A percentile compares a stretch with the other conserved stretches of the same genome.
These are phyloP conservation scores for Phlogophora meticulosa DNA, from an alignment of 2,888 invertebrate genomes.

Conservation along the genomic window DNA sequence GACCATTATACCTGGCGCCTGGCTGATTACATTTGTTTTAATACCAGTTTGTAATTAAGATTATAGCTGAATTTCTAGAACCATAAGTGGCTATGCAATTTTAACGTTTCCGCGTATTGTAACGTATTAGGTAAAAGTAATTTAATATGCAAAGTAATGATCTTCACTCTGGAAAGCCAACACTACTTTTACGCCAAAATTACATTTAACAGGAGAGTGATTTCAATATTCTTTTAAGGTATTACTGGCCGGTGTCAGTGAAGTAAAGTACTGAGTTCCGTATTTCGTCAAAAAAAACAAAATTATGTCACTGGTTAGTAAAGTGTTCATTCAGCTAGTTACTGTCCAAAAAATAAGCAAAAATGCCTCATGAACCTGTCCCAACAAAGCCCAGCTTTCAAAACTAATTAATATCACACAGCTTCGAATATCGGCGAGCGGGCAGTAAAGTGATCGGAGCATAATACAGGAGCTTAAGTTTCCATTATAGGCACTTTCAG, in stretches of 20 bases:
- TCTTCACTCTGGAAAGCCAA: too few relatives aligned
- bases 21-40: constrained; percentile 58
- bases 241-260: too few relatives aligned
- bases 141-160: constrained; percentile 25
- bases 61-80: constrained; percentile 51
- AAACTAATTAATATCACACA: constrained; percentile 55
- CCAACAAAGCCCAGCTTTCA: constrained; percentile 33
- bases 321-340: not conserved
- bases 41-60: constrained; percentile 59
- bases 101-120: constrained; percentile 25
- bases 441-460: constrained; percentile 34
- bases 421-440: constrained; percentile 35
- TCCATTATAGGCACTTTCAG: constrained; percentile 55
- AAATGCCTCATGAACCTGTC: not conserved
- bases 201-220: too few relatives aligned
- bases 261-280: too few relatives aligned
- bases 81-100: constrained; percentile 19
- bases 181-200: too few relatives aligned
- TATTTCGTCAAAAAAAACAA: too few relatives aligned
- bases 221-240: too few relatives aligned
- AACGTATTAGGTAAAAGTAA: constrained; percentile 26
- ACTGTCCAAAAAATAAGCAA: not conserved
- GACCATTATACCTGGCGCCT: constrained; percentile 35
- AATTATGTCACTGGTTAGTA: too few relatives aligned
- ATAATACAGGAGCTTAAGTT: constrained; percentile 57